phyloP scores from a whole-genome alignment of 2,888 invertebrate genomes.

The Lasiommata megera region DNA sequence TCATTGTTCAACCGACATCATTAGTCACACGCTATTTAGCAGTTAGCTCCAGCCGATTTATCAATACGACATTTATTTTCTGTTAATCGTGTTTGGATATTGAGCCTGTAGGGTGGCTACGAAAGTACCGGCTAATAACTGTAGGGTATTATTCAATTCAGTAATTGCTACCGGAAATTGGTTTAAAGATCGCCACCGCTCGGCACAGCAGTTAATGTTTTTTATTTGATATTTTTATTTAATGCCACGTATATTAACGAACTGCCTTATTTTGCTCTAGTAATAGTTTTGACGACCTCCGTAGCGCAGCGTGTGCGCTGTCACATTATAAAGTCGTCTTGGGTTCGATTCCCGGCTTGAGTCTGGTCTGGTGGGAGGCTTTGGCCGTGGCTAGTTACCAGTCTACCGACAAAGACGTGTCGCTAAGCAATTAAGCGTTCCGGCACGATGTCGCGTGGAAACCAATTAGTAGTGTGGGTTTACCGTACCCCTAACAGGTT shows the following conservation, averaged over 20 bases:
- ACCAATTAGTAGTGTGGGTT: no score
- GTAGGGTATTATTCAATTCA: constrained; percentile 22
- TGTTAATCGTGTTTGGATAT: constrained; percentile 66
- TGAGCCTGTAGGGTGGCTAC: constrained; percentile 37
- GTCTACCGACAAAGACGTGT: no score
- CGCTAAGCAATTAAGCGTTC: no score
- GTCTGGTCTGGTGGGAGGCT: no score
- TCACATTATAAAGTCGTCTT: no score
- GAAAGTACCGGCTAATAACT: constrained; percentile 14
- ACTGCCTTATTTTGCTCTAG: no score
- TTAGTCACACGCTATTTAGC: constrained; percentile 79
- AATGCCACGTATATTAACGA: neutral
- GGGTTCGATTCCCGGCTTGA: no score
- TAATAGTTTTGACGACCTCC: no score
- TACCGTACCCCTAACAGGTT: no score
- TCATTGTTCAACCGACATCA: constrained; percentile 44
- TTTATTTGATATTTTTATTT: neutral
- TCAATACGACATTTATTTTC: constrained; percentile 76
- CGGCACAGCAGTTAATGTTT: neutral
- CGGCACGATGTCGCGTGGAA: no score
- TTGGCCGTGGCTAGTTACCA: no score
- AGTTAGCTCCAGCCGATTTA: constrained; percentile 72
- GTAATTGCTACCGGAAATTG: constrained; percentile 20
- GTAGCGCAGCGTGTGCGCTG: no score
- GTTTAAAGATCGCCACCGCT: neutral